Evolutionary conservation across 1,140 invertebrate genomes (phyloP).

Genomic region (Drosophila prosaltans): DNA sequence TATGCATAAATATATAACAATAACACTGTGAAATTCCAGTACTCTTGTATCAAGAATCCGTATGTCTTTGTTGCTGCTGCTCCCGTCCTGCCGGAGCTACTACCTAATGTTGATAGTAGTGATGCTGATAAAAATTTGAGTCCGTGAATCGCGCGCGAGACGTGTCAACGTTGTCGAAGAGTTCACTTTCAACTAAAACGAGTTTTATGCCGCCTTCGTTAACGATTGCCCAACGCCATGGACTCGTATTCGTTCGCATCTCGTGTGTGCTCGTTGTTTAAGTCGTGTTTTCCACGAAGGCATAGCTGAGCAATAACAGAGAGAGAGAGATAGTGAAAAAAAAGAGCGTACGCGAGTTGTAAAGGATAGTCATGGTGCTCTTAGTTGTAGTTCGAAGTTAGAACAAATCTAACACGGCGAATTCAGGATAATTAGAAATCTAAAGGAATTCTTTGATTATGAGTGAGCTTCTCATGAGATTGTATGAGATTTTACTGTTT

Average conservation of each 20-base stretch:
- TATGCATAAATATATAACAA: slow-evolving; percentile 27
- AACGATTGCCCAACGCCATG: slow-evolving; percentile 40
- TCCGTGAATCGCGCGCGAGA: slow-evolving; percentile 65
- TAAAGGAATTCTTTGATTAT: background rate
- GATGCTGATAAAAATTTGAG: slow-evolving; percentile 9
- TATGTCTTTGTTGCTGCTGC: slow-evolving; percentile 22
- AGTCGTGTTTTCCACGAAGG: slow-evolving; percentile 16
- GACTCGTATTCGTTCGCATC: slow-evolving; percentile 30
- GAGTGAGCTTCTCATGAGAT: too few relatives aligned
- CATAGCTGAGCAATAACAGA: background rate
- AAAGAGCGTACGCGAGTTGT: too few relatives aligned
- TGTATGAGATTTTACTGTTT: too few relatives aligned
- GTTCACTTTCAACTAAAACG: slow-evolving; percentile 82
- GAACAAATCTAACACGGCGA: background rate
- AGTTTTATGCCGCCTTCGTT: slow-evolving; percentile 53
- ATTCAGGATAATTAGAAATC: background rate
- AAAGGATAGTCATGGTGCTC: slow-evolving; percentile 1
- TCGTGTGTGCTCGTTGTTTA: slow-evolving; percentile 34
- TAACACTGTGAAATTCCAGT: slow-evolving; percentile 18
- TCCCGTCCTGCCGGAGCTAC: slow-evolving; percentile 13
- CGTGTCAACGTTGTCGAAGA: slow-evolving; percentile 77
- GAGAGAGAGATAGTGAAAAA: background rate
- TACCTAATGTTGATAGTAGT: slow-evolving; percentile 28
- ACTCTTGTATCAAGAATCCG: slow-evolving; percentile 19
- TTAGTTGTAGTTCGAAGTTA: background rate